Base-by-base conservation (phyloP, 2,113 vertebrate species). In the Xyliphius kryptos region DNA sequence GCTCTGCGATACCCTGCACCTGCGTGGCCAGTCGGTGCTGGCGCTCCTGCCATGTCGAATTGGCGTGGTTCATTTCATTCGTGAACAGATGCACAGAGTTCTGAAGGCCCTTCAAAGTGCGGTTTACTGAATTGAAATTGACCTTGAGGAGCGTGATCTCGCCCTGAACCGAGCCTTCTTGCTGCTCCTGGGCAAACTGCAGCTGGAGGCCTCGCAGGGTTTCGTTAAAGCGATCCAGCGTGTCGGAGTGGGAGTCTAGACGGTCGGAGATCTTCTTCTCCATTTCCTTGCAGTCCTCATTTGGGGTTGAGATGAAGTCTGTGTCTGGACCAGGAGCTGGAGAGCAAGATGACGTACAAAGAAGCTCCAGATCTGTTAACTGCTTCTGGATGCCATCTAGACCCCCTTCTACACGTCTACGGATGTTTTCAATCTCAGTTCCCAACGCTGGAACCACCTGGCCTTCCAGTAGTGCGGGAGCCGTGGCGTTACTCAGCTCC, bases 81-180 rank as follows among this genome's bases (percentile, higher is more conserved):
- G 92, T 84, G 55, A 94, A 93, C 61, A 87, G 88, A 52, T 80
- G 89, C 37, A 98, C 87, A 0, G 96, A 95, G 80, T 98, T 92
- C 13, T 89, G 91, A n/a, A 98, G 89, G 16, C 94, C 95, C 0
- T 93, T 94, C 57, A 98, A 81, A 1, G 95, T 95, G 67, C 89
- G 93, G 84, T 95, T 98, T 15, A 98, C 85, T 0, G 91, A 92
- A 81, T 95, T 94, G 61, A 98, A 83, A 69, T 96, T 98, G 77
- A 98, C 90, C 82, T 97, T 97, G 2, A 98, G 86, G 61, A 98
- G 82, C 1, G 94, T 98, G 76, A 98, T 97, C 81, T 98, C 96
- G 0, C 96, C 95, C 56, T 92, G 91, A 50, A 98, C 79, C 0
- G 82, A 73, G 12, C 85, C 90, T 0, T 90, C 77, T 0, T 76